These are phyloP conservation scores for Lomographa bimaculata DNA, from an alignment of 2,888 invertebrate genomes.

Conservation along the genomic window DNA sequence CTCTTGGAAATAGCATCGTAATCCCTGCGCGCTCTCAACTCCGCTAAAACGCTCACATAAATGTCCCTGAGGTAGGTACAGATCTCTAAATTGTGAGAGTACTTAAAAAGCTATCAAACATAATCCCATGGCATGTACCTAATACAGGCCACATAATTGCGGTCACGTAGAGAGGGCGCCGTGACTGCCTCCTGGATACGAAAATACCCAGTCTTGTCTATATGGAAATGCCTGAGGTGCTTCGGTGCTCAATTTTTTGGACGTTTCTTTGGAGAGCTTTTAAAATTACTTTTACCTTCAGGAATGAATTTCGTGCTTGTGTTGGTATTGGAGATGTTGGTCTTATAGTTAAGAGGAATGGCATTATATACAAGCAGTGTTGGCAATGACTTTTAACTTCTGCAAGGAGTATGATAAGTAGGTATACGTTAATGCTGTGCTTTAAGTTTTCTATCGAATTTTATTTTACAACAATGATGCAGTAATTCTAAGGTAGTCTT, in stretches of 20 bases:
- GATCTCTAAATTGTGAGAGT: conserved; percentile 18
- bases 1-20: conserved; percentile 7
- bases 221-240: conserved; percentile 13
- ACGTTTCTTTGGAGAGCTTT: no score
- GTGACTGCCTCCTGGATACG: conserved; percentile 10
- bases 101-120: conserved; percentile 26
- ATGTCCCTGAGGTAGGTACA: conserved; percentile 10
- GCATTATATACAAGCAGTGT: no score
- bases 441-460: no score
- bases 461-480: no score
- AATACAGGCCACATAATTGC: conserved; percentile 25
- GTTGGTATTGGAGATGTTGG: no score
- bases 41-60: conserved; percentile 5
- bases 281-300: no score
- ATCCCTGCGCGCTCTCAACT: conserved; percentile 9
- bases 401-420: no score
- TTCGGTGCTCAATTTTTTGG: background rate
- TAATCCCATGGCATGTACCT: conserved; percentile 20
- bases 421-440: no score
- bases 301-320: no score
- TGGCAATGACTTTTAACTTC: no score
- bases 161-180: conserved; percentile 24
- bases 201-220: conserved; percentile 7
- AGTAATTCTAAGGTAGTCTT: no score
- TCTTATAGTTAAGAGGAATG: no score